Evolutionary conservation across 2,797 vertebrate species (phyloP).

Genomic region (Scolopax rusticola): DNA sequence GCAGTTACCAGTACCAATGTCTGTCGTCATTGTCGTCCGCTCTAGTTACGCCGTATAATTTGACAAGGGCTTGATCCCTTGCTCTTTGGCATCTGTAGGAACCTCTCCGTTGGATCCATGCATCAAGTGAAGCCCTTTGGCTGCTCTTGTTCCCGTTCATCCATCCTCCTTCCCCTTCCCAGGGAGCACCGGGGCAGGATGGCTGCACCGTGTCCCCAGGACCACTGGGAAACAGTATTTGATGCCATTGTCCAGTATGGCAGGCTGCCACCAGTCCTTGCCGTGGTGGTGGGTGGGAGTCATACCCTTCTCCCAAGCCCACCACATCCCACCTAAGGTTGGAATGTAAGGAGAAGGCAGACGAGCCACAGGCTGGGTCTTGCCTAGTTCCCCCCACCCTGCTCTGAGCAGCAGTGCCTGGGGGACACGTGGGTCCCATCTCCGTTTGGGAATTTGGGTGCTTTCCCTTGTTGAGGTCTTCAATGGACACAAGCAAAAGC

Average conservation of each 20-base stretch:
- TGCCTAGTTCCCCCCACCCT: background rate
- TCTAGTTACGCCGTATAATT: background rate
- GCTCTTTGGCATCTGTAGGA: background rate
- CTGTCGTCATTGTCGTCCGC: background rate
- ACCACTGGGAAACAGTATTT: background rate
- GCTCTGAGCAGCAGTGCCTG: accelerated
- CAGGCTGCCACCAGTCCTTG: accelerated
- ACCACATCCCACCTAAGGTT: background rate
- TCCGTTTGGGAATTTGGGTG: accelerated
- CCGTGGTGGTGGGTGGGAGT: accelerated
- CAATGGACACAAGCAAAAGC: background rate
- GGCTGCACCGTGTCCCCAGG: background rate
- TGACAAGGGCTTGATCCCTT: background rate
- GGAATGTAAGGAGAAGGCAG: background rate
- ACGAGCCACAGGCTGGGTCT: background rate
- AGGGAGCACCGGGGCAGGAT: accelerated
- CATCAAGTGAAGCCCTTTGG: background rate
- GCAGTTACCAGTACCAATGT: conserved; percentile 20
- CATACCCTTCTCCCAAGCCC: background rate
- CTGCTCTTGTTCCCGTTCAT: background rate
- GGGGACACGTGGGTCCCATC: accelerated
- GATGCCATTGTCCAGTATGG: background rate
- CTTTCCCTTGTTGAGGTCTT: background rate
- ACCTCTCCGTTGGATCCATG: background rate
- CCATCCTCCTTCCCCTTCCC: background rate